Base-by-base conservation (phyloP, 2,888 invertebrate species). In the Pyrgus malvae region DNA sequence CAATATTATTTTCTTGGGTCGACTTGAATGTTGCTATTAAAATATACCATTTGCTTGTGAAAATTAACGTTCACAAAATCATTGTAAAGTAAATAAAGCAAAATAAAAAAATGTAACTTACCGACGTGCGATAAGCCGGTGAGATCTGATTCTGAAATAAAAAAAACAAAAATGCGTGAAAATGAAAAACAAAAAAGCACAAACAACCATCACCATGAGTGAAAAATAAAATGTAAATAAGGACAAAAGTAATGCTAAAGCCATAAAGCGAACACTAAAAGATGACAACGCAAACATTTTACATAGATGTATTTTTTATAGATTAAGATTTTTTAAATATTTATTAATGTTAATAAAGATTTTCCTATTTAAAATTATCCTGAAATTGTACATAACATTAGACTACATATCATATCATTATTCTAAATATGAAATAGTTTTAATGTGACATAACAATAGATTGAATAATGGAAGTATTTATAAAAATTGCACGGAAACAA, bases 121-220 rank as follows among this genome's bases (percentile, higher is more conserved):
- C 92, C 92, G 81, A 92, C 90, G 86, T 92, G 92, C 71, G 92
- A 92, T 76, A 92, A 86, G 74, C 89, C 90, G 77, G 92, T 92
- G 79, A 92, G 86, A 82, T 92, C 92, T 63, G 92, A 92, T 89
- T 92, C 92, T 92, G 92, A 76, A 92, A 92, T 74, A 69, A 72
- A 83, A 78, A 77, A 77, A n/a, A n/a, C n/a, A 78, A 73, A 68
- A 69, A 72, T 65, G 74, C 65, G 76, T 78, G 74, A 78, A 77
- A 67, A 65, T 64, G 61, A 41, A 44, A 51, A 55, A 53, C 44
- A 55, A 67, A 70, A 45, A 53, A 45, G 50, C 50, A 35, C 21
- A 44, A 38, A 38, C 14, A 23, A 37, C 29, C 53, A 31, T 17
- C 41, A 21, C 27, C 38, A 38, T 49, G 37, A 44, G 35, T 21